A percentile compares a stretch with the other conserved stretches of the same genome.
Evolutionary conservation across 2,888 invertebrate genomes (phyloP).

Genomic region (Drepana falcataria): DNA sequence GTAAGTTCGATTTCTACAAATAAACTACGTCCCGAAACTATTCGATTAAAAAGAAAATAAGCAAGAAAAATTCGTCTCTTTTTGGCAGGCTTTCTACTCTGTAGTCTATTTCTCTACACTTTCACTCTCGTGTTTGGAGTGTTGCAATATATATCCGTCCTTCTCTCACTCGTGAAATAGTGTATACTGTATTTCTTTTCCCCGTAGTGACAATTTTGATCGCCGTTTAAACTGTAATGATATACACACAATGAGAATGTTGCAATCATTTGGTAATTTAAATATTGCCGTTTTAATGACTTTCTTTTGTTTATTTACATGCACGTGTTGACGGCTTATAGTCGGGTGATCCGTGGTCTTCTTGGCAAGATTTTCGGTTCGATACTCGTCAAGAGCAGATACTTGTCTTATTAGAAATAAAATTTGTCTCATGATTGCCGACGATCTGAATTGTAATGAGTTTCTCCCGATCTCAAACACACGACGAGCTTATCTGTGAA

Average conservation of each 20-base stretch:
- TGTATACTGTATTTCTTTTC: neutral
- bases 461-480: too few species aligned
- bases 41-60: constrained; percentile 31
- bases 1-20: constrained; percentile 35
- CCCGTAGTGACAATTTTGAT: neutral
- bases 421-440: too few species aligned
- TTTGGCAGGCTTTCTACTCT: constrained; percentile 18
- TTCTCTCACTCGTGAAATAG: neutral
- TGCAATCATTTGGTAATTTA: neutral
- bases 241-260: neutral
- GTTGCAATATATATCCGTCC: neutral
- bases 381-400: too few species aligned
- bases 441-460: too few species aligned
- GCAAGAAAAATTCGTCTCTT: constrained; percentile 18
- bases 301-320: too few species aligned
- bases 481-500: too few species aligned
- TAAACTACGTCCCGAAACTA: constrained; percentile 26
- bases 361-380: too few species aligned
- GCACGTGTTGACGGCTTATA: too few species aligned
- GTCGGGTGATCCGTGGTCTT: too few species aligned
- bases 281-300: neutral
- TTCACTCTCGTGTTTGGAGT: constrained; percentile 16
- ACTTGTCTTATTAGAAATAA: too few species aligned
- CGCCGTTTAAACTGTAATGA: neutral
- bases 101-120: constrained; percentile 23